These are phyloP conservation scores for Augiades crinisus DNA, from an alignment of 2,888 invertebrate species.

Conservation along the genomic window DNA sequence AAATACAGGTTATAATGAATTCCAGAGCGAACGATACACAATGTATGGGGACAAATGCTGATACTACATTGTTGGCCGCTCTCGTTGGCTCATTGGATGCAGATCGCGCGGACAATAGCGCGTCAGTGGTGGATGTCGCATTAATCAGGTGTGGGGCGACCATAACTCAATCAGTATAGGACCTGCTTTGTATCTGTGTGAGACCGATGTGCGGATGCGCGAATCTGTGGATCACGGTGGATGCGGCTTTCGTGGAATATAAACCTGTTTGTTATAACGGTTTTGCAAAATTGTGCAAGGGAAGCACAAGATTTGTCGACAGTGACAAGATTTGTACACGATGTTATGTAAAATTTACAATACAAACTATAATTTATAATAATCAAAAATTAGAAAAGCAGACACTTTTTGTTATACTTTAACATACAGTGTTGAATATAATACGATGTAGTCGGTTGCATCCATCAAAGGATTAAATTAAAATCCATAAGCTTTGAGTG, in stretches of 20 bases:
- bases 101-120: slow-evolving; percentile 77
- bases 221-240: slow-evolving; percentile 5
- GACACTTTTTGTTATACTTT: no score
- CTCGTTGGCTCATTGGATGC: slow-evolving; percentile 58
- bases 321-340: no score
- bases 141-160: slow-evolving; percentile 77
- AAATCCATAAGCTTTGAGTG: no score
- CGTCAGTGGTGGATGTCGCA: slow-evolving; percentile 75
- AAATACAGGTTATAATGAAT: slow-evolving; percentile 2
- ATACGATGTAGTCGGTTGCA: no score
- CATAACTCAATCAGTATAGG: slow-evolving; percentile 74
- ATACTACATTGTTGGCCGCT: slow-evolving; percentile 48
- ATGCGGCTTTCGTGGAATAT: neutral
- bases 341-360: no score
- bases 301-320: no score
- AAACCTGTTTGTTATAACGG: neutral
- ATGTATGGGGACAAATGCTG: slow-evolving; percentile 34
- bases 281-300: no score
- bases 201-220: slow-evolving; percentile 56
- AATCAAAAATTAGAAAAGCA: no score
- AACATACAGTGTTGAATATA: no score
- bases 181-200: slow-evolving; percentile 60
- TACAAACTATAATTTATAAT: no score
- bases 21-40: slow-evolving; percentile 6
- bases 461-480: no score